phyloP scores from a whole-genome alignment of 1,140 invertebrate species.

The Planococcus citri region DNA sequence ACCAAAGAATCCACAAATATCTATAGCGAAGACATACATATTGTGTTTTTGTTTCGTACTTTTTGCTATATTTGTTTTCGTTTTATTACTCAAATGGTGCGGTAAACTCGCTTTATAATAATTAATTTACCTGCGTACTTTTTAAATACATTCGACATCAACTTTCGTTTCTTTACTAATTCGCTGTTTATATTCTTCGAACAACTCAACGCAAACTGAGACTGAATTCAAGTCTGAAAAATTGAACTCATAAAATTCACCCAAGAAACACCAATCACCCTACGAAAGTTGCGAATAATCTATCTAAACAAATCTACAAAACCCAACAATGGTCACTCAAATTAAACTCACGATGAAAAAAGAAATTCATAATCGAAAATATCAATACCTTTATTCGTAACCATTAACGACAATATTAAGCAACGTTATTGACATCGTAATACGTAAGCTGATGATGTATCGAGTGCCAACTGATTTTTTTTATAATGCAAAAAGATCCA shows the following conservation, averaged over 20 bases:
- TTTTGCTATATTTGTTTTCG: background rate
- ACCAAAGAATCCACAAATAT: slow-evolving; percentile 14
- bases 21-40: background rate
- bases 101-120: slow-evolving; percentile 1
- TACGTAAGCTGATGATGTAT: background rate
- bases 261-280: too few relatives aligned
- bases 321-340: too few relatives aligned
- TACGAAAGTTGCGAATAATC: too few relatives aligned
- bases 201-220: too few relatives aligned
- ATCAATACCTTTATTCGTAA: background rate
- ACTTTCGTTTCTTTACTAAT: too few relatives aligned
- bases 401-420: background rate
- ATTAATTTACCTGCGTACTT: too few relatives aligned
- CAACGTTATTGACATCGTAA: background rate
- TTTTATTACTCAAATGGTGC: background rate
- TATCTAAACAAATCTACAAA: too few relatives aligned
- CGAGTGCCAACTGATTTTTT: background rate
- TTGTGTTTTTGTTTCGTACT: background rate
- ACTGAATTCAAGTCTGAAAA: too few relatives aligned
- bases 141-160: too few relatives aligned
- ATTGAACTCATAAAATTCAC: too few relatives aligned
- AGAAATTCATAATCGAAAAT: background rate
- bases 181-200: too few relatives aligned
- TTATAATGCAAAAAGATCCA: background rate
- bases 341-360: too few relatives aligned